These are phyloP conservation scores for Acanthurus lineatus DNA, from an alignment of 2,797 vertebrate species.

Conservation along the genomic window DNA sequence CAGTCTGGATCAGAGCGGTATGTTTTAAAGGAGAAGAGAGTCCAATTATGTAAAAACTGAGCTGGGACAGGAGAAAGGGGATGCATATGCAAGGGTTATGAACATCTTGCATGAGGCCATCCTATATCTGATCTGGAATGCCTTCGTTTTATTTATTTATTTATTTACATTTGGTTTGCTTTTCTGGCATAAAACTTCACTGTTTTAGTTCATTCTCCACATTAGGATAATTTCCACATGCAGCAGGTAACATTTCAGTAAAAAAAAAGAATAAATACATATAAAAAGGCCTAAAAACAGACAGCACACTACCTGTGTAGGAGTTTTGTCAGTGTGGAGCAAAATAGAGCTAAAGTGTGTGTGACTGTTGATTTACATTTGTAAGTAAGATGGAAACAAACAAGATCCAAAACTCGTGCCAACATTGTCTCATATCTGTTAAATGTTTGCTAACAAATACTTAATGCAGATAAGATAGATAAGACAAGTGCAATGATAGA, in stretches of 20 bases:
- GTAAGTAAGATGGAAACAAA: background rate
- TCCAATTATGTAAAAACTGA: constrained; percentile 27
- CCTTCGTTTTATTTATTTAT: background rate
- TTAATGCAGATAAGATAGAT: background rate
- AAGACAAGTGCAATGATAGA: background rate
- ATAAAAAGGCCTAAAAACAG: background rate
- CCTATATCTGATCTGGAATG: background rate
- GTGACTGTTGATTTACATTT: background rate
- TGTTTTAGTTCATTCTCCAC: background rate
- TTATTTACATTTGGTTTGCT: background rate
- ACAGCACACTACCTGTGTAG: background rate
- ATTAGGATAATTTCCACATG: background rate
- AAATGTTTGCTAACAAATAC: background rate
- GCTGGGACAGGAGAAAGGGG: background rate
- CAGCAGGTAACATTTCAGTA: background rate
- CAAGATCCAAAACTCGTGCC: background rate
- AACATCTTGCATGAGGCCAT: background rate
- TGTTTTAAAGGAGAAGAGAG: constrained; percentile 14
- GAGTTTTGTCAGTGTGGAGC: background rate
- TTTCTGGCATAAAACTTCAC: background rate
- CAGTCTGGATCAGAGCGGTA: background rate
- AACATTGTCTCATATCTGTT: background rate
- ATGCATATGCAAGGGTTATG: background rate
- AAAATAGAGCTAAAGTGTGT: background rate
- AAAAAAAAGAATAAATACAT: background rate